These are phyloP conservation scores for Psilanteris sp. DNA, from an alignment of 1,140 invertebrate species.

Conservation along the genomic window DNA sequence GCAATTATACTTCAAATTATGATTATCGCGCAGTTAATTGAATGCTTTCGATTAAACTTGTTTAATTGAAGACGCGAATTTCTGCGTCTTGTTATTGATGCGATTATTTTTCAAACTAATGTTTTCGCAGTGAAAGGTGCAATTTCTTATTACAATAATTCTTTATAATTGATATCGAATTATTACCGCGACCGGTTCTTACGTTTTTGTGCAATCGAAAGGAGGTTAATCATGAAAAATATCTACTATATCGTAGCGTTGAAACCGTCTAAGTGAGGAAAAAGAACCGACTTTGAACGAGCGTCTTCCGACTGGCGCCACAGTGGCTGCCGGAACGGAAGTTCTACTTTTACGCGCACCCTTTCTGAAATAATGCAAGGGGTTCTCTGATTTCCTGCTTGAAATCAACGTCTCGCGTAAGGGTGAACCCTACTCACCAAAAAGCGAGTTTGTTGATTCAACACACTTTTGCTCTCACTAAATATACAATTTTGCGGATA, in stretches of 20 bases:
- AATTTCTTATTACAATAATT: too few species aligned
- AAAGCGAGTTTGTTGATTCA: conserved; percentile 56
- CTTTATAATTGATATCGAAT: too few species aligned
- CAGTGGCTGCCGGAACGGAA: conserved; percentile 58
- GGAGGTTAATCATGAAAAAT: conserved; percentile 50
- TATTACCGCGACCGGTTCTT: too few species aligned
- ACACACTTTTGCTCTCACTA: conserved; percentile 52
- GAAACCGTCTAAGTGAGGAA: conserved; percentile 29
- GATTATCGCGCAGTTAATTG: too few species aligned
- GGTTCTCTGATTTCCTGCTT: conserved; percentile 63
- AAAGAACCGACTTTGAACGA: conserved; percentile 13
- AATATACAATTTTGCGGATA: conserved; percentile 62
- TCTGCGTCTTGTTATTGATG: too few species aligned
- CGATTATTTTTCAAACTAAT: too few species aligned
- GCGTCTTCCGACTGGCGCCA: conserved; percentile 54
- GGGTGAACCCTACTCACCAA: conserved; percentile 32
- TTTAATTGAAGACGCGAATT: too few species aligned
- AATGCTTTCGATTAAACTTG: too few species aligned
- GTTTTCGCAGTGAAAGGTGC: too few species aligned
- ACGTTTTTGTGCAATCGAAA: too few species aligned
- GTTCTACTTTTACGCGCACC: conserved; percentile 67
- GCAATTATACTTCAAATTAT: too few species aligned
- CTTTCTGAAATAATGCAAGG: conserved; percentile 32
- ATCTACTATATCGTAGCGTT: conserved; percentile 8
- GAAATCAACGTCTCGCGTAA: conserved; percentile 55